Percentiles rank a stretch among this genome's conserved stretches.
These are phyloP conservation scores for Prionace glauca DNA, from an alignment of 2,797 vertebrate species.

Conservation along the genomic window DNA sequence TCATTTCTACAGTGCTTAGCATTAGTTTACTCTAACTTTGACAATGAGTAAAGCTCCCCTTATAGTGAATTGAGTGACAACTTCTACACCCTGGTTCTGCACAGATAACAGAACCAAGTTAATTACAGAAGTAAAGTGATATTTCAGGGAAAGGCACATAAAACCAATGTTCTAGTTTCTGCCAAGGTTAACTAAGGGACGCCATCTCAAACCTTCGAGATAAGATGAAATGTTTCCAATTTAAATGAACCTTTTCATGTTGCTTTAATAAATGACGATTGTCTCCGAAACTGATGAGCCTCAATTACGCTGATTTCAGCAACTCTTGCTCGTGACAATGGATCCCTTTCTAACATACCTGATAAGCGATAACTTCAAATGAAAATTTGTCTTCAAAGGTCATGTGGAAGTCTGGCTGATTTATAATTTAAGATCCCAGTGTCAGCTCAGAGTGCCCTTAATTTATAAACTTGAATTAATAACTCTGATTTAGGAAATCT, in stretches of 20 bases:
- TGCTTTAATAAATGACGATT: conserved; percentile 28
- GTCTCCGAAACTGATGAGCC: conserved; percentile 22
- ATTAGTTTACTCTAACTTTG: background rate
- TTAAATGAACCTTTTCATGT: conserved; percentile 30
- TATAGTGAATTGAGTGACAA: background rate
- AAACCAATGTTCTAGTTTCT: background rate
- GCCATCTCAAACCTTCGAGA: background rate
- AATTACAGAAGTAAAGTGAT: background rate
- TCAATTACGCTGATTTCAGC: conserved; percentile 9
- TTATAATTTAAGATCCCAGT: conserved; percentile 7
- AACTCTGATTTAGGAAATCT: background rate
- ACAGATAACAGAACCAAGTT: background rate
- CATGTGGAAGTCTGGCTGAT: background rate
- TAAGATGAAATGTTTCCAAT: conserved; percentile 30
- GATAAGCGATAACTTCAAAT: conserved; percentile 18
- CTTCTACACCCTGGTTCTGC: background rate
- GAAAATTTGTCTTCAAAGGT: conserved; percentile 2
- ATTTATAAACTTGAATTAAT: conserved; percentile 31
- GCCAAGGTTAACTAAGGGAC: conserved; percentile 5
- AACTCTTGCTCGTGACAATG: conserved; percentile 5
- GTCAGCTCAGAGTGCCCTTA: background rate
- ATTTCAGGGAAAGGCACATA: background rate
- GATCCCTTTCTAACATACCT: conserved; percentile 4
- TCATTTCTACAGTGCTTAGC: background rate
- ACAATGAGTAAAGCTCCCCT: background rate